Base-by-base conservation (phyloP, 1,140 invertebrate species). In the Mylabris phalerata region DNA sequence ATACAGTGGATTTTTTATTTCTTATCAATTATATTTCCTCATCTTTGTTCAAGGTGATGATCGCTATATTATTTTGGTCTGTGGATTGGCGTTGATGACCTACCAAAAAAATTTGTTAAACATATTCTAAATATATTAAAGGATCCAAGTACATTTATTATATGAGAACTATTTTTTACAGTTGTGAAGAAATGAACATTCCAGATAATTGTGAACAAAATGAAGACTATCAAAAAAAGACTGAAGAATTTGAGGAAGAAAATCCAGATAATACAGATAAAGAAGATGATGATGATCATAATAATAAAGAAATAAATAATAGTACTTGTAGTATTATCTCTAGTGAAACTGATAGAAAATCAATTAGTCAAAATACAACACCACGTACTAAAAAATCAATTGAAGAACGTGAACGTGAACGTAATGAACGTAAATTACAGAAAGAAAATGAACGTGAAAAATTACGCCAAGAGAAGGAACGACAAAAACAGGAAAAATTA, bases 381-480 rank as follows among this genome's bases (percentile, higher is more conserved):
- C 32, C 32, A 7, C 32, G 32, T 32, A 32, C 4, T 32, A 32
- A 5, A 7, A 32, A 32, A 32, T 1, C 32, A 5, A 0, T 32
- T 5, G 32, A 32, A 32, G 32, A 32, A 32, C 32, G 32, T 7
- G 7, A 7, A 32, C 32, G 32, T 32, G 32, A 32, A 32, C 32
- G 32, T 32, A 32, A 32, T 7, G 32, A 32, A 32, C 32, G 32
- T 1, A 32, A 32, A 32, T 32, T 3, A 32, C 32, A 32, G 2
- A 4, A 32, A 32, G 4, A 32, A 32, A 4, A 7, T 32, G 32
- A 32, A 32, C 32, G 7, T 32, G 32, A 32, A 41, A 74, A 75
- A 51, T 77, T 80, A 63, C 75, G 70, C 47, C 80, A 80, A 65
- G 79, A 82, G 64, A 74, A 68, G 26, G 76, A 80, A 64, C 74